Evolutionary conservation across 1,140 invertebrate species (phyloP), one percentile per base, ranked within the genome.

Genomic region (Archivesica marissinica): DNA sequence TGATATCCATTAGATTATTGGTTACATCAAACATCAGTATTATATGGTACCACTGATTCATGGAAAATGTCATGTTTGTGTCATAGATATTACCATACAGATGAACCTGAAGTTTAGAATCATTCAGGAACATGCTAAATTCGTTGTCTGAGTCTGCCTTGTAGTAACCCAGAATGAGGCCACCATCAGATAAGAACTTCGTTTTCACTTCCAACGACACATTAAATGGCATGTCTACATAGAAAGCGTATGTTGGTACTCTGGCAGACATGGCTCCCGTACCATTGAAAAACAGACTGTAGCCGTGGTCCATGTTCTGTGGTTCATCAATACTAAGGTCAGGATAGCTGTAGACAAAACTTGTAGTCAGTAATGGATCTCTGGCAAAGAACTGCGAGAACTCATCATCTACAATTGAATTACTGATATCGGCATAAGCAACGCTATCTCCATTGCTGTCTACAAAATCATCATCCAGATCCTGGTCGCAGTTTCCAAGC

Each of bases 401-500:
- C 28, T 85, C 50, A 20, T 47, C 35, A 64, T 85, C 75, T 38
- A 85, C 52, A 15, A 77, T 35, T 23, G 68, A 33, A 44, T 77
- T 77, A 39, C 47, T 85, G 30, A 78, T 68, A 68, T 78, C 72
- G 25, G 54, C 41, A 25, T 85, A 77, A 20, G 25, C 47, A 28
- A 85, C 52, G 33, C 44, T 7, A 28, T 35, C 70, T 17, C 47
- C 52, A 17, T 2, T 35, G 9, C 3, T 25, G 17, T 56, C 76
- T 33, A n/a, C 25, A 50, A 88, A 85, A 56, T 88, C 87, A 85
- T 88, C 82, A 70, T 87, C 75, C 1, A 52, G 25, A 44, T 88
- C 76, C 23, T 41, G 35, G 39, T 88, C 82, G 66, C 87, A 88
- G 72, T 87, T 88, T 39, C 87, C 87, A 50, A 86, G 83, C 33